Percentiles rank a stretch among this genome's conserved stretches.
Conservation (phyloP, 2,888 invertebrate genomes). For the Biston betularia region DNA sequence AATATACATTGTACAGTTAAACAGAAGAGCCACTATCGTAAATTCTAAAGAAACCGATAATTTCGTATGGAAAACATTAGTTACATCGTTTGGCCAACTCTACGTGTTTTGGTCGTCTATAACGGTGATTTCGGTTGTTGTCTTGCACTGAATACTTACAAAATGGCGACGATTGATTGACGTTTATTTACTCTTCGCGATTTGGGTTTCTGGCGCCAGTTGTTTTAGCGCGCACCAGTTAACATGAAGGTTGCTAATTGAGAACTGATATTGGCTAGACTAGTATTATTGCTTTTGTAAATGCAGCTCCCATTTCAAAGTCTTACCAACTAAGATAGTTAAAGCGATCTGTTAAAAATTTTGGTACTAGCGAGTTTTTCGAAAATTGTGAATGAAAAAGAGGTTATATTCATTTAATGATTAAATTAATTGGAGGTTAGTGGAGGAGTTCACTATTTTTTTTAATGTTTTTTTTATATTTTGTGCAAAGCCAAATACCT, state of each 20-base stretch:
- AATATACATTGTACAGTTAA: too few species aligned
- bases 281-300: conserved; percentile 14
- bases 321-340: background rate
- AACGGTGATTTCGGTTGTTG: conserved; percentile 10
- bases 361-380: too few species aligned
- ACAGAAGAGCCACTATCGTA: too few species aligned
- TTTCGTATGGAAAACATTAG: background rate
- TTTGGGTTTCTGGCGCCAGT: conserved; percentile 43
- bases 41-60: too few species aligned
- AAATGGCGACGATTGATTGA: conserved; percentile 48
- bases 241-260: conserved; percentile 23
- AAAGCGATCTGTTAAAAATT: too few species aligned
- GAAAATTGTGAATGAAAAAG: too few species aligned
- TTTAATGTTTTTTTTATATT: too few species aligned
- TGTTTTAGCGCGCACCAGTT: conserved; percentile 23
- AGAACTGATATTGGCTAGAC: conserved; percentile 23
- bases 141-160: conserved; percentile 12
- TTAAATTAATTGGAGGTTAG: too few species aligned
- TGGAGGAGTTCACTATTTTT: too few species aligned
- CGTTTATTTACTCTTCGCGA: conserved; percentile 50
- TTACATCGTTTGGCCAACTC: background rate
- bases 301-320: background rate
- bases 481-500: too few species aligned
- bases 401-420: too few species aligned
- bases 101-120: background rate